Evolutionary conservation across 2,797 vertebrate genomes (phyloP).

Genomic region (Muscicapa striata): DNA sequence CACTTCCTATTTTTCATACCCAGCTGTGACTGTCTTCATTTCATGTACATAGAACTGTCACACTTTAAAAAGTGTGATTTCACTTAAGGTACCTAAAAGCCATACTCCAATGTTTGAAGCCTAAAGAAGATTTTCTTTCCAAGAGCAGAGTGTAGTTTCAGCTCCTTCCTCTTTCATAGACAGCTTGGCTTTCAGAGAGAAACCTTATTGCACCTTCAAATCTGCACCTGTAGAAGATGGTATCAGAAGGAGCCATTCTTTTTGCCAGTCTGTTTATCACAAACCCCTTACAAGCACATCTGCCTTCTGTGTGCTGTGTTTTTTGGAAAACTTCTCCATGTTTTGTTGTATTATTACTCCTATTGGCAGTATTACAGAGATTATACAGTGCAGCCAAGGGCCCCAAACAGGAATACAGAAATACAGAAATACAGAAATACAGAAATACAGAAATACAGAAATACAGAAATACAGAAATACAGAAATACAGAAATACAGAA

Average conservation of each 20-base stretch:
- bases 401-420: neutral
- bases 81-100: neutral
- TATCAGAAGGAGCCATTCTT: neutral
- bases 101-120: neutral
- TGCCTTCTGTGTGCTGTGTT: accelerated
- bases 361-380: neutral
- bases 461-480: neutral
- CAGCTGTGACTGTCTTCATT: neutral
- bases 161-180: neutral
- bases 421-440: neutral
- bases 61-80: neutral
- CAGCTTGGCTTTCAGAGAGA: neutral
- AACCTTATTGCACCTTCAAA: neutral
- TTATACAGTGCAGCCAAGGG: neutral
- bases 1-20: neutral
- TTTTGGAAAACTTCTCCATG: neutral
- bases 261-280: neutral
- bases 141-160: neutral
- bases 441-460: neutral
- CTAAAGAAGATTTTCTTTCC: neutral
- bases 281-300: neutral
- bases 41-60: neutral
- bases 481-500: neutral
- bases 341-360: neutral
- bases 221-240: neutral